Evolutionary conservation across 2,888 invertebrate species (phyloP), one percentile per base, ranked within the genome.

Genomic region (Stenotaenia linearis): DNA sequence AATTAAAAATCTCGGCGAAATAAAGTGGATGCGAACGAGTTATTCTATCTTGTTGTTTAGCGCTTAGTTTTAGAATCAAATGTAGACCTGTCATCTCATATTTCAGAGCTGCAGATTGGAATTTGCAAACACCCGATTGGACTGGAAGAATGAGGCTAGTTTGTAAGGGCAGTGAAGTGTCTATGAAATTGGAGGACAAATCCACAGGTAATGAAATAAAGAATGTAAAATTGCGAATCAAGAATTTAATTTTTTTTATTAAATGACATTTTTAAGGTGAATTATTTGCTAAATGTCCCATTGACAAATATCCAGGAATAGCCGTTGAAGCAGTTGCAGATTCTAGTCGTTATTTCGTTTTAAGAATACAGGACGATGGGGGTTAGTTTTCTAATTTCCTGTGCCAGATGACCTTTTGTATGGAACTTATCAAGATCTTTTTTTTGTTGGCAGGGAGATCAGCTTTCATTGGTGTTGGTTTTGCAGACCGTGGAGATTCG

Each of bases 91-190:
- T n/a, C 75, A 3, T 75, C 32, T 75, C 37, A 21, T 5, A 75
- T 35, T 75, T 30, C 86, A 98, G 99, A 89, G 99, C 99, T 83
- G 96, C 97, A 77, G 99, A 99, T 87, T 99, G 99, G 99, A 98
- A 96, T 88, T 89, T 99, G 80, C 94, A 96, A 85, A 93, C 93
- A 84, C 99, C 99, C n/a, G 94, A 97, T 85, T 99, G 98, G 98
- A 96, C 96, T 28, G 98, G 99, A 23, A 91, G 99, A 82, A 92
- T 99, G 92, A 90, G 97, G 82, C 88, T 99, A 78, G 94, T 98
- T 61, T 90, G 95, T 1, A 94, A 95, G 88, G 96, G 94, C 78
- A 93, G 93, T 83, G 92, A 93, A 82, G 90, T 96, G 83, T 89
- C 92, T 81, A 91, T 99, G 83, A 97, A 98, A 88, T 88, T 99